Evolutionary conservation across 2,113 vertebrate genomes (phyloP).

Genomic region (Chaetodon auriga): DNA sequence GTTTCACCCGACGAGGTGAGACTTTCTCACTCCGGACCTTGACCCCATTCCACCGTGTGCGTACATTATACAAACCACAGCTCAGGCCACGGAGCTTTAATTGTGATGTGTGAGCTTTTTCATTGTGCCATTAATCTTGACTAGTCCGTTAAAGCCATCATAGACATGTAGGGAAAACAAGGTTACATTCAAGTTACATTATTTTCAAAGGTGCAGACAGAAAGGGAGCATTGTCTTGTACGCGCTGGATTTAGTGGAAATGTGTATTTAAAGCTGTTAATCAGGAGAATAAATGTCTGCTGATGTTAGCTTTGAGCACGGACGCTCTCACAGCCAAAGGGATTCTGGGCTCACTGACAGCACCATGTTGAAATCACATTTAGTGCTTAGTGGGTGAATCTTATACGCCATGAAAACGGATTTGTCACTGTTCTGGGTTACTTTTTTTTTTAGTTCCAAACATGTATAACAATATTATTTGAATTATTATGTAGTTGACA

Average conservation of each 20-base stretch:
- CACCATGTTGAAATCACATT: constrained; percentile 53
- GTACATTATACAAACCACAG: neutral
- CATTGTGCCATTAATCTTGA: neutral
- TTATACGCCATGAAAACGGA: constrained; percentile 18
- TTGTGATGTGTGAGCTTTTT: neutral
- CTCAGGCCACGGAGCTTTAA: neutral
- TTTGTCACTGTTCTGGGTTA: neutral
- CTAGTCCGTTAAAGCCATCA: neutral
- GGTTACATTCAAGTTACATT: neutral
- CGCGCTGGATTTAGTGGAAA: neutral
- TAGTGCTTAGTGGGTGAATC: constrained; percentile 8
- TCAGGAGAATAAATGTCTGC: neutral
- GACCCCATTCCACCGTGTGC: neutral
- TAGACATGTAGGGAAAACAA: neutral
- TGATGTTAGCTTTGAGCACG: constrained; percentile 10
- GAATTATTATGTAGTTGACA: neutral
- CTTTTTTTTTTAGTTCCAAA: neutral
- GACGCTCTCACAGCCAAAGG: neutral
- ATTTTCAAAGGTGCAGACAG: neutral
- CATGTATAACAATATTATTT: neutral
- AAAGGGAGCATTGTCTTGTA: neutral
- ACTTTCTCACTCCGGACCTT: constrained; percentile 59
- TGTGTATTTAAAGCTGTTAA: neutral
- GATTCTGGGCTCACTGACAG: constrained; percentile 39
- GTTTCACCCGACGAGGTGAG: constrained; percentile 68